A percentile compares a stretch with the other conserved stretches of the same genome.
Conservation (phyloP, 2,888 invertebrate genomes). For the Standfussiana lucernea region DNA sequence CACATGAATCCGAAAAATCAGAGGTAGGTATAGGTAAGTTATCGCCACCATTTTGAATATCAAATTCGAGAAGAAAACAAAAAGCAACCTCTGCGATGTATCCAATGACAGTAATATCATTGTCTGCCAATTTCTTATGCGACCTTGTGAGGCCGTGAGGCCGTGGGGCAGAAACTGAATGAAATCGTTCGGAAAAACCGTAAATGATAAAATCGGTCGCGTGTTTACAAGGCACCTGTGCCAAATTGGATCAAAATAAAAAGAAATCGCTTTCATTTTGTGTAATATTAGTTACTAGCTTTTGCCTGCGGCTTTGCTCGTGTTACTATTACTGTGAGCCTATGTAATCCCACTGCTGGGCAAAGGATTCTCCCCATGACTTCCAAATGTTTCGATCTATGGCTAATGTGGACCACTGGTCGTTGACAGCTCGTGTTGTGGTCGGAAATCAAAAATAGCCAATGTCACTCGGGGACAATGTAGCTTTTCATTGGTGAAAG, state of each 20-base stretch:
- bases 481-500: no score
- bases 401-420: no score
- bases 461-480: no score
- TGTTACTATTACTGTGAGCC: no score
- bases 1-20: no score
- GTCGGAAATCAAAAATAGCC: no score
- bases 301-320: no score
- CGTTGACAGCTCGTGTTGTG: no score
- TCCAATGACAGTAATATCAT: neutral
- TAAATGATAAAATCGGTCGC: conserved; percentile 12
- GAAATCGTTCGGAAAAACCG: conserved; percentile 21
- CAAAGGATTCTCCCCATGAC: no score
- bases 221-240: conserved; percentile 1
- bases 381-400: no score
- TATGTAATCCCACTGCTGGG: no score
- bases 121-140: conserved; percentile 14
- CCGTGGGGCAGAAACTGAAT: neutral
- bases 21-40: no score
- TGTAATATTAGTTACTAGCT: neutral
- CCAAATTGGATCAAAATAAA: conserved; percentile 13
- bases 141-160: conserved; percentile 29
- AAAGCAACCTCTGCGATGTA: neutral
- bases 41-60: neutral
- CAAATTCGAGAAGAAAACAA: neutral
- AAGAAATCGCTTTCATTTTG: neutral